Evolutionary conservation across 23 tunicate genomes (phyloP), one percentile per base, ranked within the genome.

Genomic region (Ascidia mentula): DNA sequence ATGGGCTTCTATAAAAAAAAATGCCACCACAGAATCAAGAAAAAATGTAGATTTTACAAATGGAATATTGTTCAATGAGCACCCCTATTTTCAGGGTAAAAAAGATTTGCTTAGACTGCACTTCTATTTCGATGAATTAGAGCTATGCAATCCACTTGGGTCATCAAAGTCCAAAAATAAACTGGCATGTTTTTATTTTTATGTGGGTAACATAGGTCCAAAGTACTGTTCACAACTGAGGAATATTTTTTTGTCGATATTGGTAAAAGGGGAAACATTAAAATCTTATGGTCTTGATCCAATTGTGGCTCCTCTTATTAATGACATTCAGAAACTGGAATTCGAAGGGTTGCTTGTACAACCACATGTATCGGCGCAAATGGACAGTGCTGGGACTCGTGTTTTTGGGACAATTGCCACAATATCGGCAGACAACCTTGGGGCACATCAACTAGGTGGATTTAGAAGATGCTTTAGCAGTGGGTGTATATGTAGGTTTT

Each of bases 341-440:
- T 34, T 36, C 18, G 74, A 71, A 71, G 74, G 74, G 39, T 3
- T 71, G 8, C 39, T 71, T 71, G 30, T 9, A 24, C 33, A 69
- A 69, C 53, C 53, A 42, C 53, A 42, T 42, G 53, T 15, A 42
- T 15, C 53, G 53, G 15, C 53, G 15, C 53, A 42, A 42, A 42
- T 42, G 53, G 53, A 42, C 53, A 42, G 53, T 42, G 53, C 53
- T 42, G 15, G 53, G 53, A 42, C 53, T 42, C 53, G 53, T 42
- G 53, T 12, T n/a, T 74, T 33, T 73, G 86, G 86, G 17, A 73
- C 79, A n/a, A 74, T 82, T 34, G 79, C 79, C 17, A 82, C 86
- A 6, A 13, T 82, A 6, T 82, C 86, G 9, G 86, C 86, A 1
- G 86, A 82, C 31, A 82, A 82, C 31, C 59, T 82, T 20, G 86